Evolutionary conservation across 2,888 invertebrate genomes (phyloP), one percentile per base, ranked within the genome.

Genomic region (Muschampia plurimacula): DNA sequence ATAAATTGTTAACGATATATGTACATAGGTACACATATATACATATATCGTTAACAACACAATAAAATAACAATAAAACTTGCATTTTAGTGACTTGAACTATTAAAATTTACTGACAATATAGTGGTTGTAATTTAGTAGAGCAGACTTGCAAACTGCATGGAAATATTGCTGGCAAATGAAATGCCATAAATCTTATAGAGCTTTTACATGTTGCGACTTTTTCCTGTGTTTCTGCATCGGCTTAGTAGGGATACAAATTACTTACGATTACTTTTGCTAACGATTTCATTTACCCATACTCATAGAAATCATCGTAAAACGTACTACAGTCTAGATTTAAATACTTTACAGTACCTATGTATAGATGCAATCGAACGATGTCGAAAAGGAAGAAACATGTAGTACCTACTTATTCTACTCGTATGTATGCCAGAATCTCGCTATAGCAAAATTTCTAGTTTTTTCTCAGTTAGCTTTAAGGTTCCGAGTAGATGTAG

Each of bases 131-230:
- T 69, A 55, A 68, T 60, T 36, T 69, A 64, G n/a, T 63, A 44
- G 63, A 2, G 39, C 22, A 62, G 39, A 64, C 41, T 64, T 69
- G 62, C 60, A 49, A 62, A 46, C 55, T 69, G 60, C 32, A 22
- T 32, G 63, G 22, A 69, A 63, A 41, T 69, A 69, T 69, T 5
- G 55, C 63, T 63, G 28, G 36, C 55, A 64, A 41, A 63, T 69
- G 64, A 69, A 63, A 22, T 55, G 69, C 63, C 63, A 63, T 69
- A 69, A 69, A 69, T 63, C 69, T 22, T 22, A 22, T 22, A 22
- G 22, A 22, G 22, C 22, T 22, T 22, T 22, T 22, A 22, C 22
- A 22, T 22, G 22, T 22, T 22, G 22, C 22, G 22, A 22, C 22
- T 22, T 22, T 22, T 49, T 39, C 63, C 36, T 41, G 55, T 7